Conservation (phyloP, 2,113 vertebrate genomes). For the Electrona antarctica region DNA sequence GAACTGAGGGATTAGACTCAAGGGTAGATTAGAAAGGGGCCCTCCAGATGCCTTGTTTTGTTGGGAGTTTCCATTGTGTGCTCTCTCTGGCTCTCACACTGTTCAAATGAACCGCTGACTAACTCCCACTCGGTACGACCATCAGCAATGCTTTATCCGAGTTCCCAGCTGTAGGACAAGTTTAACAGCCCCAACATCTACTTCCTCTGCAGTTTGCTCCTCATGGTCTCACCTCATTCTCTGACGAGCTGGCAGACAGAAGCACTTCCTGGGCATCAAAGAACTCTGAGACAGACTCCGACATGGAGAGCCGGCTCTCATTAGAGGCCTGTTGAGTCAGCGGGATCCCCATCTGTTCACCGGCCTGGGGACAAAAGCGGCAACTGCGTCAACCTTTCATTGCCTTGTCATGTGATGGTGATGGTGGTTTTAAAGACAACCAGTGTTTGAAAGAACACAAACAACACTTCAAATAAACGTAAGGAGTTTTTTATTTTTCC, state of each 20-base stretch:
- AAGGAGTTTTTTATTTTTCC: slow-evolving; percentile 24
- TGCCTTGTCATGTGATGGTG: slow-evolving; percentile 25
- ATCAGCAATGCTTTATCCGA: slow-evolving; percentile 39
- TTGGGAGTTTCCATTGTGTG: slow-evolving; percentile 25
- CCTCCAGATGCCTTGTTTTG: neutral
- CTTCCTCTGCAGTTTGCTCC: slow-evolving; percentile 15
- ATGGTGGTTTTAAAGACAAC: neutral
- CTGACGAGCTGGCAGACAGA: slow-evolving; percentile 95
- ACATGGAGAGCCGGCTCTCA: slow-evolving; percentile 98
- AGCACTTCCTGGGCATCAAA: slow-evolving; percentile 99
- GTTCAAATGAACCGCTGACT: slow-evolving; percentile 52
- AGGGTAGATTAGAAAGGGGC: slow-evolving; percentile 3
- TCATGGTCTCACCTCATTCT: slow-evolving; percentile 88
- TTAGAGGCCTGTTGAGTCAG: slow-evolving; percentile 95
- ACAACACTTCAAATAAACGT: slow-evolving; percentile 17
- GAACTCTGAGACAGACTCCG: slow-evolving; percentile 98
- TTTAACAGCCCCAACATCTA: slow-evolving; percentile 12
- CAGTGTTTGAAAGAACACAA: slow-evolving; percentile 14
- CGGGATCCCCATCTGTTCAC: slow-evolving; percentile 91
- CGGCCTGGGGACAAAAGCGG: slow-evolving; percentile 75
- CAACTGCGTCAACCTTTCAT: slow-evolving; percentile 41
- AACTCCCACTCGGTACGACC: slow-evolving; percentile 19
- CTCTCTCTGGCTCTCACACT: slow-evolving; percentile 32
- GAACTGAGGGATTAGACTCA: slow-evolving; percentile 11
- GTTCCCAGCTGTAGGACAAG: slow-evolving; percentile 22